Conservation (phyloP, 2,113 vertebrate genomes). For the Poecile atricapillus region DNA sequence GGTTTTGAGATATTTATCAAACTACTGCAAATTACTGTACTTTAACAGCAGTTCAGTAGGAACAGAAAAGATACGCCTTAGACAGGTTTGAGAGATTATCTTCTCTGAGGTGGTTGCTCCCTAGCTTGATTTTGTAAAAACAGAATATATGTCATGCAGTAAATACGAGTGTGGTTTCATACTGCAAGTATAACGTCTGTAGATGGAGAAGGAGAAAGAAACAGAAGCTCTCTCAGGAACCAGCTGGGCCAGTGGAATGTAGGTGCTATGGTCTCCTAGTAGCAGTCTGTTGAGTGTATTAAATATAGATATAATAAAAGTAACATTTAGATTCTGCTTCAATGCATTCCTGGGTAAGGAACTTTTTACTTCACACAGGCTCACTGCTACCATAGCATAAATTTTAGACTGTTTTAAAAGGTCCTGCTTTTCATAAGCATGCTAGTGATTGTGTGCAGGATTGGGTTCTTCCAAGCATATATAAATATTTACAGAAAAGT, state of each 20-base stretch:
- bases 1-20: not conserved
- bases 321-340: not conserved
- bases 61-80: not conserved
- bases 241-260: not conserved
- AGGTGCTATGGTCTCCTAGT: not conserved
- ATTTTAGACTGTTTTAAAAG: not conserved
- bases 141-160: not conserved
- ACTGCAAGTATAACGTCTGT: not conserved
- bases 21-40: conserved; percentile 28
- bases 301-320: not conserved
- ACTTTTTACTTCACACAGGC: not conserved
- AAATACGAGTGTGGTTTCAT: not conserved
- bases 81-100: not conserved
- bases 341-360: not conserved
- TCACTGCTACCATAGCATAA: not conserved
- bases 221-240: not conserved
- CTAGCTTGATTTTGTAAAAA: not conserved
- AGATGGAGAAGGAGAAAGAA: not conserved
- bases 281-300: not conserved
- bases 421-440: not conserved
- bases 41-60: conserved; percentile 9
- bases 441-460: not conserved
- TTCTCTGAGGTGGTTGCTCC: not conserved
- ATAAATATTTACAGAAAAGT: not conserved
- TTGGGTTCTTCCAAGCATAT: not conserved